Evolutionary conservation across 2,797 vertebrate species (phyloP), one percentile per base, ranked within the genome.

Genomic region (Onychomys leucogaster): DNA sequence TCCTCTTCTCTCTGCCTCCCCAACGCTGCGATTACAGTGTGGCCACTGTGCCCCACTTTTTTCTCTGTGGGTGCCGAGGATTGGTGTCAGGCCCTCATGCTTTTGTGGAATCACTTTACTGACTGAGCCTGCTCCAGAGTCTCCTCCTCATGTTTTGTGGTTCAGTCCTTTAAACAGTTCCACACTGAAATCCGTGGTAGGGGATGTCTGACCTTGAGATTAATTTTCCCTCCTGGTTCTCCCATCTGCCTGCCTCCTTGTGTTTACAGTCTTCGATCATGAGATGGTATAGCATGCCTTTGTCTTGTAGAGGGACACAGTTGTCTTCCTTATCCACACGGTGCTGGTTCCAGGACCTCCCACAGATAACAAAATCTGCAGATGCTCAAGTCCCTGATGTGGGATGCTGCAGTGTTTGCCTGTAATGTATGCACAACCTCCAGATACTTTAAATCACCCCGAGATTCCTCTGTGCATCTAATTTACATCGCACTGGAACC

Each of bases 161-260:
- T 52, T 91, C 52, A 16, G 25, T 67, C 46, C 29, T 90, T 80
- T 85, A 59, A 90, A 63, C 71, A 65, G 81, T 83, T 96, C n/a
- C 59, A 78, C 23, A 37, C 37, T 69, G 77, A 94, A 93, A 75
- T 71, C 69, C 16, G 32, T 25, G 34, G 37, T 12, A 6, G 52
- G 55, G 11, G 9, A 17, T 2, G 9, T 81, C 46, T 63, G 19
- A 73, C 63, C 86, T 78, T 78, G 12, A 23, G 27, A 23, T 16
- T 49, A 21, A 19, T 67, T 69, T 23, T 86, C 49, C 93, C 29
- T 75, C 59, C 29, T 1, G 55, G 12, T 21, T 61, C 80, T 49
- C 37, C 19, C 19, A 81, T 71, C 73, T 81, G n/a, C 23, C 69
- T 75, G 57, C n/a, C 46, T 32, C 25, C 76, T 87, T 52, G 3